phyloP scores from a whole-genome alignment of 92 coral and sea anemone species.

The Epizoanthus fatuus region DNA sequence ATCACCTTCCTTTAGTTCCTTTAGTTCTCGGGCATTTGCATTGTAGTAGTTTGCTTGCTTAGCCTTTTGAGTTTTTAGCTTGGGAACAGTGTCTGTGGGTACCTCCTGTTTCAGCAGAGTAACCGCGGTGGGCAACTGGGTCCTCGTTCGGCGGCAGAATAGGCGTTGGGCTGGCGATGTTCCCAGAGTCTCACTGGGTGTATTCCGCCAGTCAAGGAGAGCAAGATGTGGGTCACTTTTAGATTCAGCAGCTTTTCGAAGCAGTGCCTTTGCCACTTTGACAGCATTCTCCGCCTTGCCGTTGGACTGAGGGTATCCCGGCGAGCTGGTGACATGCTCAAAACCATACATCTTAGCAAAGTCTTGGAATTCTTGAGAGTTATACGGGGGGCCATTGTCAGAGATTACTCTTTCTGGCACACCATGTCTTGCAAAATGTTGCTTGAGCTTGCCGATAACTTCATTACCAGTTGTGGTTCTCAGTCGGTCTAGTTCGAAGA shows the following conservation, averaged over 20 bases:
- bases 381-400: slow-evolving; percentile 7
- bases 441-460: slow-evolving; percentile 12
- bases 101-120: slow-evolving; percentile 12
- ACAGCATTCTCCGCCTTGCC: not conserved
- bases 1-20: slow-evolving; percentile 33
- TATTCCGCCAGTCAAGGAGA: not conserved
- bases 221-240: not conserved
- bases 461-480: slow-evolving; percentile 7
- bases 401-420: slow-evolving; percentile 16
- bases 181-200: not conserved
- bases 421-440: slow-evolving; percentile 9
- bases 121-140: not conserved
- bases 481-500: slow-evolving; percentile 25
- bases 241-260: not conserved
- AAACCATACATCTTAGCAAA: slow-evolving; percentile 9
- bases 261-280: not conserved
- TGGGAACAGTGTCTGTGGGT: slow-evolving; percentile 22
- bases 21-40: slow-evolving; percentile 4
- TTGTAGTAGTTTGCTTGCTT: slow-evolving; percentile 8
- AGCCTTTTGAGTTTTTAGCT: slow-evolving; percentile 1
- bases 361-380: slow-evolving; percentile 16
- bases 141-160: not conserved
- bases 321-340: not conserved
- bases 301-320: not conserved
- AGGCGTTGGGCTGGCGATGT: not conserved